These are phyloP conservation scores for Halotydeus destructor DNA, from an alignment of 1,140 invertebrate genomes.

Conservation along the genomic window DNA sequence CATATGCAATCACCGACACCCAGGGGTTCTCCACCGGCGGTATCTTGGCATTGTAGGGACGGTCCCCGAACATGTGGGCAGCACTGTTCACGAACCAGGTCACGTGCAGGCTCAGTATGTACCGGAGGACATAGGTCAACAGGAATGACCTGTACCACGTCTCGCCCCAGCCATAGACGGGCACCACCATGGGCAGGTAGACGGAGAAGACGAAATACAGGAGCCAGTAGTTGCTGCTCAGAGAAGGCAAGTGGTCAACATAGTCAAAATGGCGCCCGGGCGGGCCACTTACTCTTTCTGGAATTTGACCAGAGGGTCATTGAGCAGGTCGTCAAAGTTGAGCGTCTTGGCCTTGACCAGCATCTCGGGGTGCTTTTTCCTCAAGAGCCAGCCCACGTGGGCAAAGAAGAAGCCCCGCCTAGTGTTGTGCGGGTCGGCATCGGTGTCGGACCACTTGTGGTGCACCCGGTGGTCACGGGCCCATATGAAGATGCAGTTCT, in stretches of 20 bases:
- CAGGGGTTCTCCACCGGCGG: constrained; percentile 30
- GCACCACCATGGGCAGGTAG: constrained; percentile 40
- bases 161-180: constrained; percentile 29
- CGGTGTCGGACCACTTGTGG: constrained; percentile 85
- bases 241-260: constrained; percentile 55
- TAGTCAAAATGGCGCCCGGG: constrained; percentile 62
- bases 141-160: constrained; percentile 25
- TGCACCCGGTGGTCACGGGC: constrained; percentile 80
- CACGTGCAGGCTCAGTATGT: constrained; percentile 25
- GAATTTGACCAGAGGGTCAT: constrained; percentile 57
- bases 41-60: constrained; percentile 27
- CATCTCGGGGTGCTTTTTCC: constrained; percentile 60
- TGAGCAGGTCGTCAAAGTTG: constrained; percentile 58
- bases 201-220: constrained; percentile 66
- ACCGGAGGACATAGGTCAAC: constrained; percentile 25
- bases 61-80: constrained; percentile 27
- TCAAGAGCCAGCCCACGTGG: constrained; percentile 80
- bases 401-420: constrained; percentile 87
- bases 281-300: constrained; percentile 70
- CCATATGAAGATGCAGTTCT: constrained; percentile 84
- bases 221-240: constrained; percentile 43
- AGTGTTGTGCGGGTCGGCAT: constrained; percentile 88
- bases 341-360: constrained; percentile 59
- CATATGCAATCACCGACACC: constrained; percentile 29
- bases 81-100: constrained; percentile 30